A percentile compares a stretch with the other conserved stretches of the same genome.
Conservation (phyloP, 2,888 invertebrate genomes). For the Eilema sororculum region DNA sequence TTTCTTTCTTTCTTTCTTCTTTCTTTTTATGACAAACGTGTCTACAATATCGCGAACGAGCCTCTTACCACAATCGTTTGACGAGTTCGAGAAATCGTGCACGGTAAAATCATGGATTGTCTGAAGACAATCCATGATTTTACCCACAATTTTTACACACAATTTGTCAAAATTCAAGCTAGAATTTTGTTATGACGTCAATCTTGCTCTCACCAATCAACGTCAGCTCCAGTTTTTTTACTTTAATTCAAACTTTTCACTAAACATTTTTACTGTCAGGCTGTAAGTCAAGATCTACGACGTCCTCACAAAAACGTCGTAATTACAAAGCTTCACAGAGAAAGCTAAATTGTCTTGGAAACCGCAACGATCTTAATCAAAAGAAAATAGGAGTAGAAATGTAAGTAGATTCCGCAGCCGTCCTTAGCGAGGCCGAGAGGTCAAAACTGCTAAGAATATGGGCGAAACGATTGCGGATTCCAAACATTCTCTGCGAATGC, state of each 20-base stretch:
- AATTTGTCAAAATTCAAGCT: not conserved
- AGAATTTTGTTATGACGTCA: not conserved
- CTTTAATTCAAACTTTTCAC: not conserved
- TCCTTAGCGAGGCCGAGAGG: conserved; percentile 16
- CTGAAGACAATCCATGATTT: too few species aligned
- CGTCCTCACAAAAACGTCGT: conserved; percentile 9
- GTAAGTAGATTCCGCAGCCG: conserved; percentile 19
- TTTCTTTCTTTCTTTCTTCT: too few species aligned
- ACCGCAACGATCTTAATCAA: conserved; percentile 29
- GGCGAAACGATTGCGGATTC: not conserved
- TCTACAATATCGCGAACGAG: too few species aligned
- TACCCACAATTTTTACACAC: too few species aligned
- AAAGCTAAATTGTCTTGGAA: conserved; percentile 23
- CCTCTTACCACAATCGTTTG: too few species aligned
- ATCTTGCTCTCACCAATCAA: not conserved
- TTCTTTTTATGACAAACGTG: too few species aligned
- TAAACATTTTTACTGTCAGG: conserved; percentile 14
- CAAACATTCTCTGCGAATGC: not conserved
- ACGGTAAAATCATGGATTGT: too few species aligned
- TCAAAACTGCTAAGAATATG: conserved; percentile 4
- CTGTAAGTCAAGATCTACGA: conserved; percentile 16
- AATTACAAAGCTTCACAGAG: conserved; percentile 22
- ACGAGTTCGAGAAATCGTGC: too few species aligned
- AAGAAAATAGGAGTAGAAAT: conserved; percentile 22
- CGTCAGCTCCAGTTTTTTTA: not conserved